Evolutionary conservation across 2,888 invertebrate species (phyloP), one percentile per base, ranked within the genome.

Genomic region (Tetragnatha montana): DNA sequence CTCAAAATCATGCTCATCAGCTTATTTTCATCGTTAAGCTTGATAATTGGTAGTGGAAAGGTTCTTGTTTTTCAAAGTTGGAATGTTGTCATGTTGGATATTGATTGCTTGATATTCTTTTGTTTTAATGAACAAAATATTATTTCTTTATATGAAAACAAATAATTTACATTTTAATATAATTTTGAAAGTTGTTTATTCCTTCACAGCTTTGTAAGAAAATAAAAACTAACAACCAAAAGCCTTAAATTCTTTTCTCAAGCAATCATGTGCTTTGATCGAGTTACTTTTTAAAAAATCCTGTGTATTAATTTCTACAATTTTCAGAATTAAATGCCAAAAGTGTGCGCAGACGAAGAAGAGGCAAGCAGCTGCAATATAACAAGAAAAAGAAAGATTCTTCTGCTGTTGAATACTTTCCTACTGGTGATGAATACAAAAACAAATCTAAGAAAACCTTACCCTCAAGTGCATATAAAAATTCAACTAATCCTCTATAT

Each of bases 331-430:
- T 80, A 8, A 80, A 35, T 68, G 19, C 19, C 8, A 86, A 80
- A 47, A 86, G 73, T 60, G 17, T 49, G 17, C 80, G 86, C 8
- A 86, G 80, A 68, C 80, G 68, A 21, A 86, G 68, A 74, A 80
- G 21, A 49, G 21, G 19, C 19, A 84, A 78, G 22, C 80, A 51
- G 21, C 68, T 35, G 35, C 51, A 80, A 12, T 21, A 51, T 17
- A 80, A 21, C 1, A 80, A 35, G 21, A 80, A 69, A 35, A 68
- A 35, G 21, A 60, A 80, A 8, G 35, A 19, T 19, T 71, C 76
- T 17, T 17, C 68, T 12, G 7, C 17, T 17, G 68, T 60, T 12
- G 22, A 80, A 68, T 80, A 22, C 51, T 50, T 51, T 78, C 14
- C 19, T n/a, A 51, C 35, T 78, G 51, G 51, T 78, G 78, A 19